Percentiles rank a stretch among this genome's conserved stretches.
phyloP scores from a whole-genome alignment of 2,113 vertebrate genomes.

The Oostethus manadensis region DNA sequence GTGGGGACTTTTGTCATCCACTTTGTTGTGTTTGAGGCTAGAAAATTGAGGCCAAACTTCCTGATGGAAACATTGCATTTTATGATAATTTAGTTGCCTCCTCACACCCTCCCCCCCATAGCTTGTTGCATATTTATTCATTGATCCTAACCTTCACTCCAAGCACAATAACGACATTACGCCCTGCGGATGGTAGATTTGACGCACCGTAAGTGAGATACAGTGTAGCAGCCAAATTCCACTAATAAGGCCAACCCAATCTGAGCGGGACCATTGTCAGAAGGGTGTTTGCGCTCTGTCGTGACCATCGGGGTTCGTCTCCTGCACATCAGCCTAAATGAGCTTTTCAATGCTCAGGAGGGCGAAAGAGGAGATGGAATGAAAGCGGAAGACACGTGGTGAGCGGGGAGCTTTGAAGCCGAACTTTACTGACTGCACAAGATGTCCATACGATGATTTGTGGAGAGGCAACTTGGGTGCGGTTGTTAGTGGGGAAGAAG shows the following conservation, averaged over 20 bases:
- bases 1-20: conserved; percentile 29
- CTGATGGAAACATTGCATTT: neutral
- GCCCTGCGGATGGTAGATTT: conserved; percentile 25
- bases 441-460: conserved; percentile 43
- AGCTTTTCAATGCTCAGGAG: conserved; percentile 43
- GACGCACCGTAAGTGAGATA: conserved; percentile 19
- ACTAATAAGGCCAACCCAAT: conserved; percentile 43
- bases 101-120: neutral
- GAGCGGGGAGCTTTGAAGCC: conserved; percentile 16
- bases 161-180: neutral
- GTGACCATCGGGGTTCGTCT: conserved; percentile 48
- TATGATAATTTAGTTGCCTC: neutral
- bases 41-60: conserved; percentile 17
- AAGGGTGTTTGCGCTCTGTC: conserved; percentile 27
- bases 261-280: conserved; percentile 41
- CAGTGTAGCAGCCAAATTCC: conserved; percentile 26
- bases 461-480: conserved; percentile 48
- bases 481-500: conserved; percentile 38
- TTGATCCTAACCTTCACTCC: neutral
- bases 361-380: conserved; percentile 1
- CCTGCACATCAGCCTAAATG: conserved; percentile 50
- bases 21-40: conserved; percentile 30
- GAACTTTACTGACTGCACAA: conserved; percentile 38
- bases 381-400: conserved; percentile 17
- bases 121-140: neutral